Percentiles rank a stretch among this genome's conserved stretches.
phyloP scores from a whole-genome alignment of 2,113 vertebrate species.

The Toxotes jaculatrix region DNA sequence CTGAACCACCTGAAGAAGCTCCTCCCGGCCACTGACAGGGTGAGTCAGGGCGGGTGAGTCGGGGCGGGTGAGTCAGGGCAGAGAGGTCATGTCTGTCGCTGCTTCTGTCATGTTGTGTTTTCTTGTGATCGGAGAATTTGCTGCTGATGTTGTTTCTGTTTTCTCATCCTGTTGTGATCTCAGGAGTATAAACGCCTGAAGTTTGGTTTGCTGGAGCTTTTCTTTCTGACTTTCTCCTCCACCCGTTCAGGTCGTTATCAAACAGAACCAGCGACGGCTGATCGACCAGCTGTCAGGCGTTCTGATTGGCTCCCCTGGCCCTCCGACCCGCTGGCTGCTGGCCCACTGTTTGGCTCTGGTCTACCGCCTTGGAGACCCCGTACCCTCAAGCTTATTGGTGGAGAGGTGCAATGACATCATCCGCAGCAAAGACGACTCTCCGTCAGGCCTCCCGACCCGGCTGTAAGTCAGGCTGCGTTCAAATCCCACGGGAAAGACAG shows the following conservation, averaged over 20 bases:
- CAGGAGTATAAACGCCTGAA: no score
- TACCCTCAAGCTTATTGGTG: conserved; percentile 89
- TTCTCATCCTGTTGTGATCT: background rate
- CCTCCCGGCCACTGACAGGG: conserved; percentile 85
- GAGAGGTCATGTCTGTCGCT: background rate
- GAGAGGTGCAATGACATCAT: conserved; percentile 95
- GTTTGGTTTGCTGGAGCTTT: no score
- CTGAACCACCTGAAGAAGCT: conserved; percentile 90
- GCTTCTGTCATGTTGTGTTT: no score
- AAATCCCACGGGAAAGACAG: rapidly evolving
- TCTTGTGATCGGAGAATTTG: no score
- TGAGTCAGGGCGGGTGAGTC: conserved; percentile 70
- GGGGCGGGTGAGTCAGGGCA: conserved; percentile 79
- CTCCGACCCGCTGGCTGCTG: conserved; percentile 90
- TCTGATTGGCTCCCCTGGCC: conserved; percentile 91
- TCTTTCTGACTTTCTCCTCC: background rate
- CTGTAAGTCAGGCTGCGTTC: conserved; percentile 85
- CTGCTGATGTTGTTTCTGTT: background rate
- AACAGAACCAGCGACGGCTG: conserved; percentile 90
- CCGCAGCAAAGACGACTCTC: conserved; percentile 95
- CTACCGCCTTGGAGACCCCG: conserved; percentile 90
- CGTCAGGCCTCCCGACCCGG: conserved; percentile 93
- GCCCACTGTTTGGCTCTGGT: conserved; percentile 90
- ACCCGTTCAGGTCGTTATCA: conserved; percentile 85
- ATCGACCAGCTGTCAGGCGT: conserved; percentile 89